These are phyloP conservation scores for Ceyx cyanopectus DNA, from an alignment of 2,113 vertebrate species.

Conservation along the genomic window DNA sequence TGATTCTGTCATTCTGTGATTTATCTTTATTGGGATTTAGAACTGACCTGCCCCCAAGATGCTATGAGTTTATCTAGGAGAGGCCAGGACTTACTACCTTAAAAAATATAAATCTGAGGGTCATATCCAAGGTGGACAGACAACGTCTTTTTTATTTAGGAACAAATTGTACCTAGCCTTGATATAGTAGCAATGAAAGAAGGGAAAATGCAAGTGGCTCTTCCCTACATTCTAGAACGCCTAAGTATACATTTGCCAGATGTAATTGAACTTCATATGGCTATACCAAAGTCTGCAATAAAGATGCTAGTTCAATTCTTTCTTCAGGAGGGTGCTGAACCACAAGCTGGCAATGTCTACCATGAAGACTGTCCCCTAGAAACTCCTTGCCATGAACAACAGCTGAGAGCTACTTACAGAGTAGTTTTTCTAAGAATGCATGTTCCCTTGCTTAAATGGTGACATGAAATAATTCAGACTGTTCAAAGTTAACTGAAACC, in stretches of 20 bases:
- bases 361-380: neutral
- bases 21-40: neutral
- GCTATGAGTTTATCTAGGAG: neutral
- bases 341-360: neutral
- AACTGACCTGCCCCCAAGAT: neutral
- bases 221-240: neutral
- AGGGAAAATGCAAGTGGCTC: neutral
- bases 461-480: neutral
- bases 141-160: neutral
- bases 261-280: neutral
- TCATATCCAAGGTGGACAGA: neutral
- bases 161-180: neutral
- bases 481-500: neutral
- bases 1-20: neutral
- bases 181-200: neutral
- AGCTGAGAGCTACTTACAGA: neutral
- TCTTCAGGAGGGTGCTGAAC: neutral
- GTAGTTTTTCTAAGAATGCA: neutral
- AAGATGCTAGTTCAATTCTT: neutral
- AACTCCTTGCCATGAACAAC: neutral
- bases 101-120: neutral
- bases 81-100: neutral
- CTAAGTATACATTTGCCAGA: neutral
- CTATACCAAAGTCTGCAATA: neutral
- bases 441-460: neutral